Conservation (phyloP, 2,888 invertebrate genomes). For the Saturnia pavonia region DNA sequence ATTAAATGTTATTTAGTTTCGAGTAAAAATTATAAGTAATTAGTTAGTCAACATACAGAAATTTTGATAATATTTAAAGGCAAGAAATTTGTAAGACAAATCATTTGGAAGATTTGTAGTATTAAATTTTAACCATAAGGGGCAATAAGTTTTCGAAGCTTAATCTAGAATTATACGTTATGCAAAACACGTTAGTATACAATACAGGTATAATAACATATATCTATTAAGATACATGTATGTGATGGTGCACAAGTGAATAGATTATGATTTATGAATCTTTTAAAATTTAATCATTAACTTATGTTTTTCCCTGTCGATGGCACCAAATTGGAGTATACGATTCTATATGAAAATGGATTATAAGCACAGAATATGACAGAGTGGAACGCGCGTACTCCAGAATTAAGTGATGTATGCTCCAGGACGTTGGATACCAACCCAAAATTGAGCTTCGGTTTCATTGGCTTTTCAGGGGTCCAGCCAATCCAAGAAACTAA, state of each 20-base stretch:
- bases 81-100: not conserved
- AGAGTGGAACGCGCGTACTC: too few relatives aligned
- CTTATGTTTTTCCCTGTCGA: not conserved
- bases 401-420: too few relatives aligned
- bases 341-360: not conserved
- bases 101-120: not conserved
- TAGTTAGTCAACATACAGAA: not conserved
- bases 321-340: not conserved
- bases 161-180: not conserved
- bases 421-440: too few relatives aligned
- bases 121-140: not conserved
- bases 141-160: not conserved
- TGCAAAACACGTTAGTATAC: not conserved
- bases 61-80: not conserved
- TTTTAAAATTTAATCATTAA: not conserved
- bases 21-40: not conserved
- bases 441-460: too few relatives aligned
- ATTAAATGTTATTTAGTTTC: not conserved
- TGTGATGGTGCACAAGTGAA: not conserved
- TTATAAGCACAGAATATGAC: not conserved
- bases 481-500: too few relatives aligned
- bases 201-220: not conserved
- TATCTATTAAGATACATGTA: constrained; percentile 3
- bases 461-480: too few relatives aligned
- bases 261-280: not conserved